Evolutionary conservation across 2,113 vertebrate genomes (phyloP), one percentile per base, ranked within the genome.

Genomic region (Trochalopteron elliotii): DNA sequence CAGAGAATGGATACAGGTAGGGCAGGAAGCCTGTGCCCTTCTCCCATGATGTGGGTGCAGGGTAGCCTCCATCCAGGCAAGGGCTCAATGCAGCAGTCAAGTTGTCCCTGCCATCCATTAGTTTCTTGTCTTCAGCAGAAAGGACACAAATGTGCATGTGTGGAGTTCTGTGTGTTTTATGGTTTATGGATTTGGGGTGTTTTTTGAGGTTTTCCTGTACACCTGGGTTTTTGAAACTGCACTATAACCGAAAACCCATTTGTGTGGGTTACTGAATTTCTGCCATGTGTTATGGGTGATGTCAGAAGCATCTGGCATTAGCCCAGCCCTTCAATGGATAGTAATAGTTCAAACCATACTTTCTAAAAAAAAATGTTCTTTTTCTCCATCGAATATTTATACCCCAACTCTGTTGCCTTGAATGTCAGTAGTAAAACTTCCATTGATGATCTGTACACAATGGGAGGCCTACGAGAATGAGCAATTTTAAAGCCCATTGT

Each of bases 21-120:
- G 19, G 28, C 37, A 63, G 68, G 72, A 77, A 67, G 23, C 14
- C 24, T 21, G 11, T 1, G 3, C 28, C 24, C 9, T 30, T 70
- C 25, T 78, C 31, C 25, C 0, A 0, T 13, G 23, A 14, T 1
- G 1, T 24, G 31, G 21, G 12, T 7, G 1, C 10, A 25, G 31
- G 13, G 22, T 49, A 19, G 27, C 10, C 15, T 60, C 15, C 31
- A 5, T 31, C 21, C 63, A 40, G 12, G 15, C 21, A 60, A 50
- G 12, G 10, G 5, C 20, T 6, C 4, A 2, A 9, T 80, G 31
- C 22, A 72, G 22, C 22, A 61, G 17, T 20, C 12, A 42, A 3
- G 7, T 27, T 83, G 30, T 53, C 42, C 10, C 20, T 61, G 39
- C 8, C 42, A 39, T 12, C 7, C 12, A 40, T 76, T 28, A 0